phyloP scores from a whole-genome alignment of 2,797 vertebrate species.

The Lateolabrax maculatus region DNA sequence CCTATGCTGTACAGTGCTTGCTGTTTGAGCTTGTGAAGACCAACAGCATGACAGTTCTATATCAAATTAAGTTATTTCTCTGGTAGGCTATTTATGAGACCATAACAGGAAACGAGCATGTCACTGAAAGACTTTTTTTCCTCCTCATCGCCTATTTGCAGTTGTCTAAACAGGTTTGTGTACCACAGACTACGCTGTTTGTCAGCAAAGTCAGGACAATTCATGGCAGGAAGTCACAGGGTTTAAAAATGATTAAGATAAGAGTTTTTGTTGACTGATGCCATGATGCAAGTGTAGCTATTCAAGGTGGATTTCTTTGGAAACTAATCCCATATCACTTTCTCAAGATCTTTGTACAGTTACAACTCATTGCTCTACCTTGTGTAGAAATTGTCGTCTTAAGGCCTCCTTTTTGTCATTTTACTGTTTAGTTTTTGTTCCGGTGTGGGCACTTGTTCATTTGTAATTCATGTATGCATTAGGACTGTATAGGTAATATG shows the following conservation, averaged over 20 bases:
- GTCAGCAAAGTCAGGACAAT: conserved; percentile 18
- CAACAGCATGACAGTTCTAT: conserved; percentile 78
- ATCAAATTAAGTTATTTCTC: conserved; percentile 62
- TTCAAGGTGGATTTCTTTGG: conserved; percentile 22
- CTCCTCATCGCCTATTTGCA: conserved; percentile 41
- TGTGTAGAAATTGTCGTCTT: conserved; percentile 73
- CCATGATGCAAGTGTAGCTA: conserved; percentile 30
- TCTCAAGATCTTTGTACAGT: conserved; percentile 66
- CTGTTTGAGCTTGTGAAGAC: conserved; percentile 81
- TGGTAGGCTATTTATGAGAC: conserved; percentile 64
- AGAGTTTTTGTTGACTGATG: conserved; percentile 20
- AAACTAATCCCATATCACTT: conserved; percentile 20
- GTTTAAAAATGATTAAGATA: conserved; percentile 16
- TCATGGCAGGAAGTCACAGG: conserved; percentile 22
- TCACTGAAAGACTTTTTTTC: conserved; percentile 42
- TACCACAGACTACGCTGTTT: conserved; percentile 15
- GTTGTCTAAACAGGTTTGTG: conserved; percentile 50
- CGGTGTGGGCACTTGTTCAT: conserved; percentile 71
- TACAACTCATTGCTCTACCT: conserved; percentile 44
- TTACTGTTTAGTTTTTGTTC: conserved; percentile 65
- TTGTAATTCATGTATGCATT: conserved; percentile 80
- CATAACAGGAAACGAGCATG: conserved; percentile 70
- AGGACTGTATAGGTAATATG: conserved; percentile 78
- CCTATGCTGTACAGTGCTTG: conserved; percentile 82
- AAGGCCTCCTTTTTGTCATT: conserved; percentile 74